These are phyloP conservation scores for Staurois parvus DNA, from an alignment of 2,797 vertebrate species.

Conservation along the genomic window DNA sequence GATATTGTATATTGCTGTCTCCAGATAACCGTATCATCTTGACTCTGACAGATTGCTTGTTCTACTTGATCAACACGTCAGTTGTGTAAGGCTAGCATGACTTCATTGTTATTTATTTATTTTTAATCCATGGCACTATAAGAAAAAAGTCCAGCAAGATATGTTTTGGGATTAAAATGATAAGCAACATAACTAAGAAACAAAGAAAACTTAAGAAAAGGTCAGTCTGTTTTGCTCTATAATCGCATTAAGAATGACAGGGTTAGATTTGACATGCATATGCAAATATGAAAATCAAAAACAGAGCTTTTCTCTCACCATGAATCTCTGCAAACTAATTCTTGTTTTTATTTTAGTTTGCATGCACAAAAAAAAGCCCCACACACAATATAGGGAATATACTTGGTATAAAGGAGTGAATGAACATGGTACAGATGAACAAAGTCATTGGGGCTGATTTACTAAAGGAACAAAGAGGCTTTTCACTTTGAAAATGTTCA, in stretches of 20 bases:
- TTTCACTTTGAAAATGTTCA: neutral
- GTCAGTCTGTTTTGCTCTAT: constrained; percentile 73
- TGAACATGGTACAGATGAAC: constrained; percentile 61
- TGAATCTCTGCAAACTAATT: constrained; percentile 65
- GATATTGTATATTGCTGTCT: too few relatives aligned
- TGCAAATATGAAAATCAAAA: constrained; percentile 70
- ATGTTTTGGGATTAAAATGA: neutral
- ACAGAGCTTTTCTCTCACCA: constrained; percentile 65
- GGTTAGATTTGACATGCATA: constrained; percentile 69
- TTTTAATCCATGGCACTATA: neutral
- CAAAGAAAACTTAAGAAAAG: constrained; percentile 74
- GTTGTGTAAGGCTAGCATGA: neutral
- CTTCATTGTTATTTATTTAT: neutral
- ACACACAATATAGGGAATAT: constrained; percentile 65
- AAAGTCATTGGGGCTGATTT: constrained; percentile 35
- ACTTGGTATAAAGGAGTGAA: constrained; percentile 68
- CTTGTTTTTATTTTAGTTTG: constrained; percentile 56
- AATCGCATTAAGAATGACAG: constrained; percentile 66
- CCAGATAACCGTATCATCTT: too few relatives aligned
- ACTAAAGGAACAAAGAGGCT: neutral
- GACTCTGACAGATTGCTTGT: too few relatives aligned
- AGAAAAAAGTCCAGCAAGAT: neutral
- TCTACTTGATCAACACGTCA: too few relatives aligned
- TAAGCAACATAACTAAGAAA: constrained; percentile 29
- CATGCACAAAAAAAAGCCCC: too few relatives aligned